Percentiles rank a stretch among this genome's conserved stretches.
phyloP scores from a whole-genome alignment of 2,888 invertebrate species.

The Tetranychus truncatus region DNA sequence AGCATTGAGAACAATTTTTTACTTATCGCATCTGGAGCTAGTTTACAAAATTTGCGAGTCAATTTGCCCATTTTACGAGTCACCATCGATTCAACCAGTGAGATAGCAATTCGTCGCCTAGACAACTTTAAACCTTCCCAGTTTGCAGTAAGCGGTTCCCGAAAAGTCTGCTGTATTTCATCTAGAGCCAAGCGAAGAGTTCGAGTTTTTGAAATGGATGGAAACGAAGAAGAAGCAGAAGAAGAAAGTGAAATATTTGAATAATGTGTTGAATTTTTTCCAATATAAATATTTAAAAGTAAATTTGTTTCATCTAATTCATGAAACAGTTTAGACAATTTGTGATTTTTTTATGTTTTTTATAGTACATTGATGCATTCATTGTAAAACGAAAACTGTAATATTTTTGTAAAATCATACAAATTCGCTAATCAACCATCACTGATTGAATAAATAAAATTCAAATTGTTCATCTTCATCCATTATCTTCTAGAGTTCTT shows the following conservation, averaged over 20 bases:
- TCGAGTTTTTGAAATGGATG: constrained; percentile 75
- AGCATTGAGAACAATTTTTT: not conserved
- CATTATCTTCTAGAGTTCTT: too few relatives aligned
- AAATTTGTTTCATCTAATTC: too few relatives aligned
- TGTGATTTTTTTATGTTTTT: too few relatives aligned
- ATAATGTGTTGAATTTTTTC: not conserved
- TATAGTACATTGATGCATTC: too few relatives aligned
- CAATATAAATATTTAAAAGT: too few relatives aligned
- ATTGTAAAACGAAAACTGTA: too few relatives aligned
- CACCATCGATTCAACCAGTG: constrained; percentile 15
- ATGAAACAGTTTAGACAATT: too few relatives aligned
- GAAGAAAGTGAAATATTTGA: constrained; percentile 8
- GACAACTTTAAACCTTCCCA: constrained; percentile 36
- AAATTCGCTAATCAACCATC: too few relatives aligned
- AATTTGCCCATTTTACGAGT: not conserved
- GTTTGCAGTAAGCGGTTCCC: constrained; percentile 64
- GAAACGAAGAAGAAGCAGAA: constrained; percentile 59
- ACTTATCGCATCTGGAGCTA: not conserved
- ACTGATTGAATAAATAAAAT: too few relatives aligned
- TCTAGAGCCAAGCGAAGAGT: constrained; percentile 60
- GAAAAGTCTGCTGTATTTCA: constrained; percentile 64
- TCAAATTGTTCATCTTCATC: too few relatives aligned
- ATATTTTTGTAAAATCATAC: too few relatives aligned
- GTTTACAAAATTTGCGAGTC: not conserved
- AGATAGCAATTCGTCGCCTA: constrained; percentile 26